phyloP scores from a whole-genome alignment of 1,140 invertebrate species.

The Chrysoperla carnea region DNA sequence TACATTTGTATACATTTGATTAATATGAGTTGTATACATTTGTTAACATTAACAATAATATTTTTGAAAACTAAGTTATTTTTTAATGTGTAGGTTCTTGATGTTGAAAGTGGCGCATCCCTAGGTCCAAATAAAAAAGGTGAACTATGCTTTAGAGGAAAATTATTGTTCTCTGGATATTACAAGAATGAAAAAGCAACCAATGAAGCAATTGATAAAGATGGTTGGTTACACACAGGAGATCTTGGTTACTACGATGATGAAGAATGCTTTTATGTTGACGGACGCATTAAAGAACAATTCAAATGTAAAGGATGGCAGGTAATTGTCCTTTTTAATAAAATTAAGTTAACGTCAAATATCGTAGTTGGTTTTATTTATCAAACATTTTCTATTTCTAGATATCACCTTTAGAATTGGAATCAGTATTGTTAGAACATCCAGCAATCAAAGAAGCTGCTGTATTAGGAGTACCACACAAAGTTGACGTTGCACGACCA shows the following conservation, averaged over 20 bases:
- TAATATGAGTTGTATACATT: neutral
- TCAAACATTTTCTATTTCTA: slow-evolving; percentile 7
- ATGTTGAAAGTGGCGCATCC: slow-evolving; percentile 36
- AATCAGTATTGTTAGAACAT: slow-evolving; percentile 41
- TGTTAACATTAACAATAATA: too few relatives aligned
- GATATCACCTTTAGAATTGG: slow-evolving; percentile 32
- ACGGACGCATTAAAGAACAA: slow-evolving; percentile 54
- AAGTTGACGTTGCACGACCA: slow-evolving; percentile 36
- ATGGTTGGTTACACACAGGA: slow-evolving; percentile 47
- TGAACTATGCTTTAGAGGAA: slow-evolving; percentile 47
- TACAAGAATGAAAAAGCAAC: slow-evolving; percentile 37
- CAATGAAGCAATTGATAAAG: slow-evolving; percentile 32
- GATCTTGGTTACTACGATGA: slow-evolving; percentile 51
- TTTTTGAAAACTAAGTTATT: too few relatives aligned
- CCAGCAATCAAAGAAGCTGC: slow-evolving; percentile 41
- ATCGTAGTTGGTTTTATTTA: neutral
- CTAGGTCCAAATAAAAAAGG: slow-evolving; percentile 39
- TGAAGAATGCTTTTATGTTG: slow-evolving; percentile 41
- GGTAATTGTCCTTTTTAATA: slow-evolving; percentile 14
- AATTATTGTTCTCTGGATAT: slow-evolving; percentile 38
- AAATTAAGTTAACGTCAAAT: slow-evolving; percentile 7
- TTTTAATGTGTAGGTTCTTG: slow-evolving; percentile 25
- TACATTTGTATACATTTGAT: neutral
- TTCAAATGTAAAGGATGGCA: slow-evolving; percentile 47
- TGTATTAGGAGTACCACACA: slow-evolving; percentile 45